Evolutionary conservation across 2,888 invertebrate species (phyloP).

Genomic region (Meandrusa payeni): DNA sequence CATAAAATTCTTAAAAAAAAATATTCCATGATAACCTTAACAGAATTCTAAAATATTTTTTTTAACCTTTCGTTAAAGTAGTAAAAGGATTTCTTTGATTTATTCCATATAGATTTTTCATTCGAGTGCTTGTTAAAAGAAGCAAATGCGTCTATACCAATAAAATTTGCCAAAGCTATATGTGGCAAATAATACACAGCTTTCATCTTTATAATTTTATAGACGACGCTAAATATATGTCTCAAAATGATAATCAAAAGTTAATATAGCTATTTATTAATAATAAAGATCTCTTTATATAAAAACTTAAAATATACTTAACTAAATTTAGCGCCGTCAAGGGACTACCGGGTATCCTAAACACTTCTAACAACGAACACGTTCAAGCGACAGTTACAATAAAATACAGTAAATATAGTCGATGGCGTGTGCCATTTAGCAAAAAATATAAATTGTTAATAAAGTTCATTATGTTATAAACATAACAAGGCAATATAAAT

Average conservation of each 20-base stretch:
- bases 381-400: slow-evolving; percentile 73
- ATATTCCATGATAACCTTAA: too few relatives aligned
- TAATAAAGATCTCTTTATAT: slow-evolving; percentile 30
- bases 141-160: too few relatives aligned
- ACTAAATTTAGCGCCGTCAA: slow-evolving; percentile 56
- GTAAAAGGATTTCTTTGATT: too few relatives aligned
- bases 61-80: too few relatives aligned
- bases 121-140: too few relatives aligned
- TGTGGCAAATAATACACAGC: not conserved
- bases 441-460: slow-evolving; percentile 68
- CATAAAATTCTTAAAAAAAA: too few relatives aligned
- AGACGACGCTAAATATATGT: slow-evolving; percentile 45
- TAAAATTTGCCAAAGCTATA: too few relatives aligned
- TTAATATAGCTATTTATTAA: slow-evolving; percentile 33
- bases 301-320: slow-evolving; percentile 27
- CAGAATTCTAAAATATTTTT: too few relatives aligned
- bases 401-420: slow-evolving; percentile 77
- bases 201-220: slow-evolving; percentile 2
- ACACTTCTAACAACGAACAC: slow-evolving; percentile 71
- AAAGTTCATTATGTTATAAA: slow-evolving; percentile 79
- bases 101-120: too few relatives aligned
- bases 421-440: slow-evolving; percentile 78
- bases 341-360: slow-evolving; percentile 60
- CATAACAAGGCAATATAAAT: too few relatives aligned
- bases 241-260: slow-evolving; percentile 32